Evolutionary conservation across 2,113 vertebrate genomes (phyloP).

Genomic region (Sus scrofa): T2T-Sscrofa CM000813.6:129701001-129701500

Average conservation of each 20-base stretch:
- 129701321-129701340: neutral
- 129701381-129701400: neutral
- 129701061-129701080: constrained; percentile 22
- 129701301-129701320: neutral
- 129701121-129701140: neutral
- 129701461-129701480: neutral
- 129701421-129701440: neutral
- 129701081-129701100: neutral
- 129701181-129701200: neutral
- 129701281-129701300: neutral
- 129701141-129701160: constrained; percentile 32
- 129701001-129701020: neutral
- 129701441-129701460: neutral
- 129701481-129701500: neutral
- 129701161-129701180: neutral
- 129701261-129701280: neutral
- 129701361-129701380: neutral
- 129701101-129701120: neutral
- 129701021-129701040: neutral
- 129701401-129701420: neutral
- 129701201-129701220: constrained; percentile 12
- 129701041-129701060: neutral
- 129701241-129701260: neutral
- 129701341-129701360: neutral
- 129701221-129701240: neutral